Evolutionary conservation across 1,140 invertebrate species (phyloP).

Genomic region (Penaeus indicus): DNA sequence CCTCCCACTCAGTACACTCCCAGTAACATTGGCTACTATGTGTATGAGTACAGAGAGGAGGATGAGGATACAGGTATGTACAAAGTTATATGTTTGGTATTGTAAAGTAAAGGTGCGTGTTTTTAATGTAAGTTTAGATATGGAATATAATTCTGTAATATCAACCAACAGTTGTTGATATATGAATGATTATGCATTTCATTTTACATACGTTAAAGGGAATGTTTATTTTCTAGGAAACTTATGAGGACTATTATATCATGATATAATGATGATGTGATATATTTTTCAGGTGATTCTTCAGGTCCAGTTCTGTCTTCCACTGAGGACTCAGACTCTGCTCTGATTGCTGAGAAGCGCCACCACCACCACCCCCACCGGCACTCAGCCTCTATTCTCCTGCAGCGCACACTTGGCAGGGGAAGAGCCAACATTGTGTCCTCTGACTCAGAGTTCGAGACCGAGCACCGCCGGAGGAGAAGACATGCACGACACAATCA

Average conservation of each 20-base stretch:
- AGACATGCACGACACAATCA: conserved; percentile 60
- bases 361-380: conserved; percentile 56
- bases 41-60: conserved; percentile 61
- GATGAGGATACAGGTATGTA: conserved; percentile 59
- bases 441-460: conserved; percentile 64
- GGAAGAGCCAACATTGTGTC: conserved; percentile 60
- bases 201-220: too few relatives aligned
- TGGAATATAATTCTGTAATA: too few relatives aligned
- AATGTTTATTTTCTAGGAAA: too few relatives aligned
- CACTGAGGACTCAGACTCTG: conserved; percentile 61
- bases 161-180: too few relatives aligned
- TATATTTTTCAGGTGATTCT: conserved; percentile 47
- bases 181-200: too few relatives aligned
- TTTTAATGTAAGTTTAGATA: too few relatives aligned
- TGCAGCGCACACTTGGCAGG: conserved; percentile 57
- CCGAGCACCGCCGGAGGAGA: conserved; percentile 51
- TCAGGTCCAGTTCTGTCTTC: conserved; percentile 60
- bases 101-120: too few relatives aligned
- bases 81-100: neutral
- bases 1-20: conserved; percentile 34
- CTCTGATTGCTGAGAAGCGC: conserved; percentile 32
- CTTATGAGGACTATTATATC: too few relatives aligned
- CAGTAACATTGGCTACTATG: conserved; percentile 64
- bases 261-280: neutral
- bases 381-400: conserved; percentile 53